These are phyloP conservation scores for Bicyclus anynana DNA, from an alignment of 1,140 invertebrate species.

Conservation along the genomic window DNA sequence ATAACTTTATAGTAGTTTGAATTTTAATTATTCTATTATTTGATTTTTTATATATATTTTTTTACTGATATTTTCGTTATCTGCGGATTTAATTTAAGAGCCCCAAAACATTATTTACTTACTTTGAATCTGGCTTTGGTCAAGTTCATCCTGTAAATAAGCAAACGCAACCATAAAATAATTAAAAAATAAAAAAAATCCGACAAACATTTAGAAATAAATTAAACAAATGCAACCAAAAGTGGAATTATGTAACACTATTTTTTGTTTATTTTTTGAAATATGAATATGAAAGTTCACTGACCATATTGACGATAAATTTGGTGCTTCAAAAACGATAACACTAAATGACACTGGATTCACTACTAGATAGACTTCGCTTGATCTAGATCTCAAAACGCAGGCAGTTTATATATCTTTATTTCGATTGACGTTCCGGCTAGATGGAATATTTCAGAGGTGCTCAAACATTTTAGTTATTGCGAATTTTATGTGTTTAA, in stretches of 20 bases:
- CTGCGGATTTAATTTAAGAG: no score
- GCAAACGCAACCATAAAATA: slow-evolving; percentile 27
- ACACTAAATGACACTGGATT: slow-evolving; percentile 7
- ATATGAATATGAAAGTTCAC: slow-evolving; percentile 11
- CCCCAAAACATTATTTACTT: slow-evolving; percentile 41
- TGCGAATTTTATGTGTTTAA: background rate
- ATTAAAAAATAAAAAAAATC: background rate
- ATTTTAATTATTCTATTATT: no score
- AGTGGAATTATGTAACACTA: no score
- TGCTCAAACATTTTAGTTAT: slow-evolving; percentile 1
- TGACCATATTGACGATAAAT: slow-evolving; percentile 31
- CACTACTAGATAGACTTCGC: slow-evolving; percentile 10
- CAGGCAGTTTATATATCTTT: slow-evolving; percentile 47
- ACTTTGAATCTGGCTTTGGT: slow-evolving; percentile 78
- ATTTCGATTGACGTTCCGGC: slow-evolving; percentile 38
- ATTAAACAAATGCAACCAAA: no score
- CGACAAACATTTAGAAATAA: no score
- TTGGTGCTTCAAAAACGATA: slow-evolving; percentile 14
- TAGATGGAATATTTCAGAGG: slow-evolving; percentile 46
- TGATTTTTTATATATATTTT: no score
- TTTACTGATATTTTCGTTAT: no score
- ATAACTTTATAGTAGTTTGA: no score
- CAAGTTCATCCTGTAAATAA: slow-evolving; percentile 75
- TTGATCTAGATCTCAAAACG: slow-evolving; percentile 34
- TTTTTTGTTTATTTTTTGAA: no score